Conservation (phyloP, 2,888 invertebrate genomes). For the Mongoloraphidia duomilia region DNA sequence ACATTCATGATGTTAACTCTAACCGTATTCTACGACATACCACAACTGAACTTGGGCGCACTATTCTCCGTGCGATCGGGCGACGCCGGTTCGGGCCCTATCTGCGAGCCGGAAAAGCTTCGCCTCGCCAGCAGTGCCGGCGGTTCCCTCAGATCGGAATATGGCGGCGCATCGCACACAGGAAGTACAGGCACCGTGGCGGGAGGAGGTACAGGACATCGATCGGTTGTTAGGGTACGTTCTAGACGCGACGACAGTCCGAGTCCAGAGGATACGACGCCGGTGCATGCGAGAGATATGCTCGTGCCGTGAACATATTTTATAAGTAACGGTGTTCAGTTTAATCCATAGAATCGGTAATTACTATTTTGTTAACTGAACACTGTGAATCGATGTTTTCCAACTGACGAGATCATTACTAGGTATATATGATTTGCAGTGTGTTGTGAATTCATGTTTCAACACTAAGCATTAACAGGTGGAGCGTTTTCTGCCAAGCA, state of each 20-base stretch:
- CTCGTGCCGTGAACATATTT: constrained; percentile 32
- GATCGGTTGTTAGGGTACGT: constrained; percentile 46
- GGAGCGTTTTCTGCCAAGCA: too few relatives aligned
- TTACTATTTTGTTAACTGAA: too few relatives aligned
- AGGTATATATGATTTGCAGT: too few relatives aligned
- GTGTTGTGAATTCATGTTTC: too few relatives aligned
- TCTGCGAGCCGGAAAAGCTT: constrained; percentile 50
- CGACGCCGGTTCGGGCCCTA: constrained; percentile 30
- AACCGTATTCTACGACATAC: constrained; percentile 78
- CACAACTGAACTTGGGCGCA: constrained; percentile 70
- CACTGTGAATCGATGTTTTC: too few relatives aligned
- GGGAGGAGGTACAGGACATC: constrained; percentile 37
- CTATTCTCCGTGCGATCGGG: constrained; percentile 48
- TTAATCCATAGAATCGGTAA: too few relatives aligned
- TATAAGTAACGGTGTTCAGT: too few relatives aligned
- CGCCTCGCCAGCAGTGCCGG: constrained; percentile 44
- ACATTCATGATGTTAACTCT: constrained; percentile 73
- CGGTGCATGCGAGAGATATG: constrained; percentile 42
- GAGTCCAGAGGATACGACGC: constrained; percentile 53
- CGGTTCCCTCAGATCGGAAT: constrained; percentile 27
- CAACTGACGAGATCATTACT: too few relatives aligned
- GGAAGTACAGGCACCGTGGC: constrained; percentile 32
- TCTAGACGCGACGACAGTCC: constrained; percentile 52
- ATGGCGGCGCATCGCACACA: constrained; percentile 27
- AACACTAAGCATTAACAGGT: too few relatives aligned